Evolutionary conservation across 2,888 invertebrate species (phyloP).

Genomic region (Cylindroiulus punctatus): DNA sequence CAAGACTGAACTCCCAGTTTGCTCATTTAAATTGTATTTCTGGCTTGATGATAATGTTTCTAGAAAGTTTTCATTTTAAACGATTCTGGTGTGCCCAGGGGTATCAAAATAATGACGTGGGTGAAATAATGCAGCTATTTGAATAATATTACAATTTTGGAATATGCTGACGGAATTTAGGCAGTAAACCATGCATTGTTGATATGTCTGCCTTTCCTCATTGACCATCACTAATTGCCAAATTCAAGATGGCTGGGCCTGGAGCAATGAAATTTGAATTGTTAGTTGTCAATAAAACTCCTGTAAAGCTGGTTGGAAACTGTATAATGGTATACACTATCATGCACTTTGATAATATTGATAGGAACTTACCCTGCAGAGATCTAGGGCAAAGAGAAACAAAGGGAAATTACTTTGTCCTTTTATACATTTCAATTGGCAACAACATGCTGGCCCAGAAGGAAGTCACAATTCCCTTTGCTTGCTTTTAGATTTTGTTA

Average conservation of each 20-base stretch:
- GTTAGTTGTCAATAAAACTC: neutral
- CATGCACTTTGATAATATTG: neutral
- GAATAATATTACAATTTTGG: neutral
- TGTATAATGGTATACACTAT: neutral
- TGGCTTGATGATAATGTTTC: no score
- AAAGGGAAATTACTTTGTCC: slow-evolving; percentile 43
- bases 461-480: slow-evolving; percentile 45
- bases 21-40: no score
- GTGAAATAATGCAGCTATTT: neutral
- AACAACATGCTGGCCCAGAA: neutral
- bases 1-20: no score
- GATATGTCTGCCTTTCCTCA: neutral
- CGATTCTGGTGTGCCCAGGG: neutral
- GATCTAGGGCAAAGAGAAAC: slow-evolving; percentile 14
- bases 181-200: neutral
- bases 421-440: slow-evolving; percentile 40
- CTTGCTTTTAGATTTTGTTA: slow-evolving; percentile 47
- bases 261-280: neutral
- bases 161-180: neutral
- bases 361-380: neutral
- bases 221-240: slow-evolving; percentile 19
- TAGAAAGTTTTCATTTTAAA: no score
- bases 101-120: neutral
- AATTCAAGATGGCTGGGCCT: slow-evolving; percentile 3
- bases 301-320: neutral